These are phyloP conservation scores for Pelmatolapia mariae DNA, from an alignment of 2,113 vertebrate species.

Conservation along the genomic window DNA sequence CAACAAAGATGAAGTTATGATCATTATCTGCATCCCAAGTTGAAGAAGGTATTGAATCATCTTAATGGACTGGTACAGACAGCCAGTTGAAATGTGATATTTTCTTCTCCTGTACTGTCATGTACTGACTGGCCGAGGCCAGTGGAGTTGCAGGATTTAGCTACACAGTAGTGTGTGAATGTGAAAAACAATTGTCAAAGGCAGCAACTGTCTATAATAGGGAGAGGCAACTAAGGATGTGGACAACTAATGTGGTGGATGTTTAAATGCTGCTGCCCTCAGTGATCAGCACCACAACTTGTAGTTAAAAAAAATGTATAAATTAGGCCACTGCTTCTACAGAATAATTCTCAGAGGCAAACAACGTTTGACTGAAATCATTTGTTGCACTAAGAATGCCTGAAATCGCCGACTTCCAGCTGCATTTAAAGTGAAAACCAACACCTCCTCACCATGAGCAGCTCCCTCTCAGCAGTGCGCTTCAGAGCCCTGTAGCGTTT, in stretches of 20 bases:
- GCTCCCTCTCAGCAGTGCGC: conserved; percentile 89
- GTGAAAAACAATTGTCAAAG: not conserved
- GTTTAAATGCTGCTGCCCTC: not conserved
- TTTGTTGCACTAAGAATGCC: not conserved
- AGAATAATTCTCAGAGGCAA: not conserved
- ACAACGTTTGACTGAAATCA: not conserved
- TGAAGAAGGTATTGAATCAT: not conserved
- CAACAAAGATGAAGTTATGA: not conserved
- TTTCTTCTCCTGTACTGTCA: not conserved
- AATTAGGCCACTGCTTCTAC: not conserved
- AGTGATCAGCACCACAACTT: not conserved
- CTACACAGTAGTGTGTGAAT: not conserved
- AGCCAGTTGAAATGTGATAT: not conserved
- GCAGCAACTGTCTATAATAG: not conserved
- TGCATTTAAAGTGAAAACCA: not conserved
- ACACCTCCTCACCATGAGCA: conserved; percentile 84
- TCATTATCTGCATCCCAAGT: not conserved
- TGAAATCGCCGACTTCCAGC: not conserved
- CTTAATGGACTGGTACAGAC: not conserved
- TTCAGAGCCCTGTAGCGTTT: conserved; percentile 95
- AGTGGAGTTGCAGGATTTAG: not conserved
- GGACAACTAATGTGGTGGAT: not conserved
- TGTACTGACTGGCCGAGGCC: not conserved
- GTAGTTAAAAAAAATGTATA: not conserved
- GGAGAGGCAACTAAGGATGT: not conserved